Base-by-base conservation (phyloP, 1,140 invertebrate species). In the Leucophenga varia region DNA sequence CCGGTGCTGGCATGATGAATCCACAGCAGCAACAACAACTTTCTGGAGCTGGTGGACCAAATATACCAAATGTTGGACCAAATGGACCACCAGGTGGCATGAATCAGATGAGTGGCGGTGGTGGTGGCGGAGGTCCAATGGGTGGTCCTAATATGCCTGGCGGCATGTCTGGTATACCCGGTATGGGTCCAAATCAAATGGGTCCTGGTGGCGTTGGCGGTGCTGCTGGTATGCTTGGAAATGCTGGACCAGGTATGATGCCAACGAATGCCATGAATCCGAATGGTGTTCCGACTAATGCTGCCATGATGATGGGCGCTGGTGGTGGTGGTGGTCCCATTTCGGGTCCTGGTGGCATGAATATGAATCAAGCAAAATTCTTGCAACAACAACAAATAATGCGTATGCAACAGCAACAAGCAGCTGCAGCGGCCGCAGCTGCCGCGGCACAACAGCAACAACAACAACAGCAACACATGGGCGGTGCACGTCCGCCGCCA, bases 401-500 rank as follows among this genome's bases (percentile, higher is more conserved):
- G 68, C 68, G 68, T 10, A 38, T 37, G 14, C 81, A 83, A 45
- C 78, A 78, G 47, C 77, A 79, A 57, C 77, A 81, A 46, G 79
- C 54, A 81, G 64, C 76, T 31, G 68, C 68, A 61, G 37, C 72
- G 76, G 54, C 76, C 76, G 76, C 54, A 78, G 77, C 73, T 70
- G 72, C 44, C 54, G 49, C 37, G 59, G 51, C 65, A 54, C 46
- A 47, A n/a, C 25, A 30, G 19, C 45, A 52, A 19, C 59, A 61
- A 39, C 73, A 77, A 37, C 64, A 61, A 32, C 74, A 78, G 43
- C 77, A 81, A 50, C 78, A 78, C 48, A 79, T 80, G 75, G 67
- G 75, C 18, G 69, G 72, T 1, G 59, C 67, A 3, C 78, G 86
- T 36, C 86, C 86, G 12, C 87, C 87, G 16, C 87, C 86, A 19